phyloP scores from a whole-genome alignment of 1,140 invertebrate species.

The Papilio xuthus region DNA sequence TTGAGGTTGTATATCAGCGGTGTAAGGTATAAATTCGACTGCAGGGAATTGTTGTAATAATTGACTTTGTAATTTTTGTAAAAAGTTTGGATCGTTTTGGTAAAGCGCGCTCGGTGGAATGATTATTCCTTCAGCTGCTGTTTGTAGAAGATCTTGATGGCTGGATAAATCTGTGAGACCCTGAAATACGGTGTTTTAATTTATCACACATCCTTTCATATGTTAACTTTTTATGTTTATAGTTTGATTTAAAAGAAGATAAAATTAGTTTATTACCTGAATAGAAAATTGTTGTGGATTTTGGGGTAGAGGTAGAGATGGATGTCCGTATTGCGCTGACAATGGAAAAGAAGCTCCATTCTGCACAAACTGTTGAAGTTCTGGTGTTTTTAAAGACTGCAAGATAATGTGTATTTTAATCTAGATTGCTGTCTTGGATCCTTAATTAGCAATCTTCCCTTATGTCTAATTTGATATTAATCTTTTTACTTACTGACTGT shows the following conservation, averaged over 20 bases:
- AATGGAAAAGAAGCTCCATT: slow-evolving; percentile 81
- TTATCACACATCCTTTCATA: neutral
- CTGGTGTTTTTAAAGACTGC: slow-evolving; percentile 79
- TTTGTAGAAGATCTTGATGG: slow-evolving; percentile 62
- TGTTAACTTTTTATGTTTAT: no score
- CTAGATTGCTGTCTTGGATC: neutral
- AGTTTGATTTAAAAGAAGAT: no score
- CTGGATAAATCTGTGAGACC: slow-evolving; percentile 59
- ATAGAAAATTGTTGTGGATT: slow-evolving; percentile 67
- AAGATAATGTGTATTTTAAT: slow-evolving; percentile 39
- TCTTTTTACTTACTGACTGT: slow-evolving; percentile 53
- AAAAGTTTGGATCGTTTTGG: slow-evolving; percentile 69
- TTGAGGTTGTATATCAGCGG: slow-evolving; percentile 53
- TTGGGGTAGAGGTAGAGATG: slow-evolving; percentile 63
- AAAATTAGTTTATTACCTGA: slow-evolving; percentile 54
- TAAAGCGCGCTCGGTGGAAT: slow-evolving; percentile 66
- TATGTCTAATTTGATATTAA: neutral
- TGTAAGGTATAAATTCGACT: slow-evolving; percentile 69
- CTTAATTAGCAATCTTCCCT: neutral
- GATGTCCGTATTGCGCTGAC: slow-evolving; percentile 68
- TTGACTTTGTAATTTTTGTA: slow-evolving; percentile 73
- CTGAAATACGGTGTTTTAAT: slow-evolving; percentile 50
- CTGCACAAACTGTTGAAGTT: slow-evolving; percentile 82
- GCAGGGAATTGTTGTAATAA: slow-evolving; percentile 66
- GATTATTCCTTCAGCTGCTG: slow-evolving; percentile 64